These are phyloP conservation scores for Cygnus olor DNA, from an alignment of 2,797 vertebrate species.

Conservation along the genomic window DNA sequence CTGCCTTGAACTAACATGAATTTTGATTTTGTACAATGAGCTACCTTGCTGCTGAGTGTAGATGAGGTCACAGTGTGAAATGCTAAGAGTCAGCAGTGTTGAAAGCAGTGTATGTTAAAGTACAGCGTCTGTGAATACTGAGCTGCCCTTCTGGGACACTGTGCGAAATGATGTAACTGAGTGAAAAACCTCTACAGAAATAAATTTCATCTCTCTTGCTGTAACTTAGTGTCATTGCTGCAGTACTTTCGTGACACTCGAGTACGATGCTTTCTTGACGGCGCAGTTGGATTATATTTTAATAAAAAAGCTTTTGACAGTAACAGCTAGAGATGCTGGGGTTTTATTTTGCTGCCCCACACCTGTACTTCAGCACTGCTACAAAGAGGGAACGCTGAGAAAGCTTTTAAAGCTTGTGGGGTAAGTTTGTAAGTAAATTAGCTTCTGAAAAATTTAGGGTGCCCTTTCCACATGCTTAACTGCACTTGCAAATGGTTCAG, in stretches of 20 bases:
- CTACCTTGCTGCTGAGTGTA: not conserved
- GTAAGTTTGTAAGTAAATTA: conserved; percentile 37
- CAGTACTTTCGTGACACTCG: not conserved
- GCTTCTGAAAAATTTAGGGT: not conserved
- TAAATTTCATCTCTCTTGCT: conserved; percentile 4
- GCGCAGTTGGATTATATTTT: not conserved
- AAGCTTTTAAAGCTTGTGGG: not conserved
- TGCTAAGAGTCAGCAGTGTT: conserved; percentile 15
- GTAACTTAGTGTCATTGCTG: not conserved
- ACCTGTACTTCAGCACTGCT: not conserved
- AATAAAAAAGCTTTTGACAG: not conserved
- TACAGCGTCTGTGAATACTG: conserved; percentile 11
- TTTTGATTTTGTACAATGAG: not conserved
- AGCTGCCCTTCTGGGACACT: conserved; percentile 74
- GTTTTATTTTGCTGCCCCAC: not conserved
- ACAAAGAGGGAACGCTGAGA: not conserved
- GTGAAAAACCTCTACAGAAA: conserved; percentile 74
- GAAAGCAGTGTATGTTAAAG: not conserved
- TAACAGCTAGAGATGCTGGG: not conserved
- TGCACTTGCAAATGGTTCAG: not conserved
- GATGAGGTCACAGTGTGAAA: conserved; percentile 25
- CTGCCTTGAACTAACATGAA: not conserved
- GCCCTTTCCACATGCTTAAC: not conserved
- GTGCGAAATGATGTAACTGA: conserved; percentile 81
- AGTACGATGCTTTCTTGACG: not conserved